These are phyloP conservation scores for Gambusia yucatana DNA, from an alignment of 2,797 vertebrate genomes.

Conservation along the genomic window DNA sequence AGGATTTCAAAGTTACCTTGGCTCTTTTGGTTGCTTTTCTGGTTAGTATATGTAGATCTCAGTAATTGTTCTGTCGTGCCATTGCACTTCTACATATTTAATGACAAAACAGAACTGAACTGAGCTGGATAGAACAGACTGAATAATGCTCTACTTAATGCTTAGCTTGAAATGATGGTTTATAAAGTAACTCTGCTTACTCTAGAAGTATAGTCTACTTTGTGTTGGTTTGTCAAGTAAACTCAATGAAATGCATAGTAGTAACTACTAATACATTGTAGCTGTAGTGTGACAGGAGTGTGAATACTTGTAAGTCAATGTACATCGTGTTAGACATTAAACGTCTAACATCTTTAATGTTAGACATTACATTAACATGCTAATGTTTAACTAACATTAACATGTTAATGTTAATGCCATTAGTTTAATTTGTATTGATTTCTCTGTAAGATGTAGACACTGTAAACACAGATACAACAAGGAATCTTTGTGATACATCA, in stretches of 20 bases:
- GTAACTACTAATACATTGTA: neutral
- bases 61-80: neutral
- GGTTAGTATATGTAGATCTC: neutral
- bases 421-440: constrained; percentile 56
- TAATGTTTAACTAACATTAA: constrained; percentile 1
- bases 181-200: neutral
- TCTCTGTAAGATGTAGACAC: constrained; percentile 55
- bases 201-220: neutral
- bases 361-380: too few species aligned
- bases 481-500: constrained; percentile 48
- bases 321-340: too few species aligned
- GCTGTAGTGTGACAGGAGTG: neutral
- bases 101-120: neutral
- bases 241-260: neutral
- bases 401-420: constrained; percentile 19
- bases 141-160: neutral
- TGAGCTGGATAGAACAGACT: neutral
- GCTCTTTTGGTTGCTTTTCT: neutral
- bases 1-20: neutral
- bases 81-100: neutral
- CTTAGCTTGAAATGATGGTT: neutral
- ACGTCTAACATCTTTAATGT: too few species aligned
- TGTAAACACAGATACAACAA: constrained; percentile 53
- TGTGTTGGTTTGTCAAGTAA: neutral
- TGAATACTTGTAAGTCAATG: neutral